phyloP scores from a whole-genome alignment of 2,113 vertebrate genomes.

The Chionis minor region DNA sequence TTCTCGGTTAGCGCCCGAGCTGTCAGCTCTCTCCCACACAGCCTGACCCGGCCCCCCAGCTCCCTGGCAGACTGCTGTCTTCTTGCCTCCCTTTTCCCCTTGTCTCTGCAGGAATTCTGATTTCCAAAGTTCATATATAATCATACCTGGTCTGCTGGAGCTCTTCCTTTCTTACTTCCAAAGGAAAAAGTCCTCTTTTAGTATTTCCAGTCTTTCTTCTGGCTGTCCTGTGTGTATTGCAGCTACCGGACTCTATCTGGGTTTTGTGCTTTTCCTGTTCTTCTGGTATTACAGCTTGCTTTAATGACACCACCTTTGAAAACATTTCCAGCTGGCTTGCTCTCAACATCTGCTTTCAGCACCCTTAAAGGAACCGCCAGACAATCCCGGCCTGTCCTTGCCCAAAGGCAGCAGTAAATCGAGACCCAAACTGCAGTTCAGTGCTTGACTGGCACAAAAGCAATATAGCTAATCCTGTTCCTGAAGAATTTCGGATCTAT shows the following conservation, averaged over 20 bases:
- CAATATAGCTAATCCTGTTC: not conserved
- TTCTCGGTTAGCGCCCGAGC: not conserved
- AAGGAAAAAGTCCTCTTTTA: not conserved
- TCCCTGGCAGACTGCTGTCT: not conserved
- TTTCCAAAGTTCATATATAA: not conserved
- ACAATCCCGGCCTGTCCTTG: not conserved
- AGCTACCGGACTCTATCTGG: not conserved
- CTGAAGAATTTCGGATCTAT: not conserved
- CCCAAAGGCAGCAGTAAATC: not conserved
- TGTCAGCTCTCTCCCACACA: not conserved
- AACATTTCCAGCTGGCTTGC: not conserved
- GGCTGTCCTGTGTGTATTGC: not conserved
- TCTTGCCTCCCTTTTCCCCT: not conserved
- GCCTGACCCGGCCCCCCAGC: not conserved
- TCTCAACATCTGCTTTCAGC: not conserved
- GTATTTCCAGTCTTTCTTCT: not conserved
- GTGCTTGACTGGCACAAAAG: not conserved
- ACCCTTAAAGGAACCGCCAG: slow-evolving; percentile 31
- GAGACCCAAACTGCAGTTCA: not conserved
- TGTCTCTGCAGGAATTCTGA: not conserved
- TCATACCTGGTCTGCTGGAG: slow-evolving; percentile 35
- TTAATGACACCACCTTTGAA: slow-evolving; percentile 1
- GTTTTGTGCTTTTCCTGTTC: slow-evolving; percentile 27
- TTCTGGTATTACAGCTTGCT: slow-evolving; percentile 23
- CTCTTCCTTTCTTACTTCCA: not conserved